These are phyloP conservation scores for Willowsia nigromaculata DNA, from an alignment of 2,888 invertebrate genomes.

Conservation along the genomic window DNA sequence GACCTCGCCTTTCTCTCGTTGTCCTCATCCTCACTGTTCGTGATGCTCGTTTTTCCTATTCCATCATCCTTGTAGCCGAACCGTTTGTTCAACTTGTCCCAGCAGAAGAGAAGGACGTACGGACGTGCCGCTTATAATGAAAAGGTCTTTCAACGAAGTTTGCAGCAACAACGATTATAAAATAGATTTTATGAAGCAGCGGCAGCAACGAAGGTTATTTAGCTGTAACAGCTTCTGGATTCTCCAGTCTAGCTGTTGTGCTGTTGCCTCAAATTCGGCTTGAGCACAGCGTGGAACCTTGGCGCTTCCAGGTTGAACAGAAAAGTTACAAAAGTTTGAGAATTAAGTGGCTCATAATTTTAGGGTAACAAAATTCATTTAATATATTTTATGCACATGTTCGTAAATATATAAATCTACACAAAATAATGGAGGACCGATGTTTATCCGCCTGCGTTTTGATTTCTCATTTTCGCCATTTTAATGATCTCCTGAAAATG, in stretches of 20 bases:
- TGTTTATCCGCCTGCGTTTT: not conserved
- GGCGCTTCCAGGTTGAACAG: conserved; percentile 28
- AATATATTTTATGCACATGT: not conserved
- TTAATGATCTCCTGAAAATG: conserved; percentile 30
- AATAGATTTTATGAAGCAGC: not conserved
- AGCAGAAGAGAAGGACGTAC: not conserved
- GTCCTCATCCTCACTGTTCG: not conserved
- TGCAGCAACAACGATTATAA: not conserved
- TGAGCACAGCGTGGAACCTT: conserved; percentile 40
- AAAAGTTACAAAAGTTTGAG: conserved; percentile 36
- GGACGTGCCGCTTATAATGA: conserved; percentile 53
- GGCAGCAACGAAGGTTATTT: not conserved
- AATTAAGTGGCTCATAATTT: conserved; percentile 58
- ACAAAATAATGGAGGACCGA: not conserved
- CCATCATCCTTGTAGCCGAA: conserved; percentile 2
- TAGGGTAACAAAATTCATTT: not conserved
- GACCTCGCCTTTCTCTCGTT: conserved; percentile 34
- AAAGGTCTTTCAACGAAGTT: not conserved
- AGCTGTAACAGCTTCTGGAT: conserved; percentile 25
- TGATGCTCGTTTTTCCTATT: not conserved
- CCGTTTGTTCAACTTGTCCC: conserved; percentile 45
- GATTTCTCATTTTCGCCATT: conserved; percentile 12
- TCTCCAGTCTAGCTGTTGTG: conserved; percentile 17
- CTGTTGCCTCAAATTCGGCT: not conserved
- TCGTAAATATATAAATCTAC: not conserved